phyloP scores from a whole-genome alignment of 2,888 invertebrate genomes.

The Drosophila fulvimacula region DNA sequence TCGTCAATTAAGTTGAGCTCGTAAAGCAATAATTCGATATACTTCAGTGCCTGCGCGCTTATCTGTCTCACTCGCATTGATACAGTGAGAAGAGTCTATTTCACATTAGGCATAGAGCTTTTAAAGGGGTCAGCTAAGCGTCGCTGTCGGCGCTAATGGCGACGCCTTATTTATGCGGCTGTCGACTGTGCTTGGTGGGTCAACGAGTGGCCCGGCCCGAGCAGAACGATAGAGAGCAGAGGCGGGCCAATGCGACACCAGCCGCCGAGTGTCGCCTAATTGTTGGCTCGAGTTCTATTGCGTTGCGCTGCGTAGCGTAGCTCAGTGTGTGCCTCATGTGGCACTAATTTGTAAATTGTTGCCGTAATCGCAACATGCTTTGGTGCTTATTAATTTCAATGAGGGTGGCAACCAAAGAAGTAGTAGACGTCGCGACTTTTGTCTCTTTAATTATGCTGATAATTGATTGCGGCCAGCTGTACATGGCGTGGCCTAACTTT shows the following conservation, averaged over 20 bases:
- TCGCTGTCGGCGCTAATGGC: slow-evolving; percentile 63
- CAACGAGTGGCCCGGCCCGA: slow-evolving; percentile 33
- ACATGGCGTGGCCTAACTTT: slow-evolving; percentile 23
- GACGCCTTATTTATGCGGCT: slow-evolving; percentile 63
- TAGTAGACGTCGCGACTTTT: slow-evolving; percentile 44
- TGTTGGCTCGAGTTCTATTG: slow-evolving; percentile 43
- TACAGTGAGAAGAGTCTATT: slow-evolving; percentile 9
- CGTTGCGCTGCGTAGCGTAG: not conserved
- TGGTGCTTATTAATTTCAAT: slow-evolving; percentile 73
- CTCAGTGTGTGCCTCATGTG: slow-evolving; percentile 70
- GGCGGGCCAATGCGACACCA: slow-evolving; percentile 32
- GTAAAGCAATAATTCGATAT: not conserved
- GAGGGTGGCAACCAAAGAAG: slow-evolving; percentile 54
- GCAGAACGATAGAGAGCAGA: slow-evolving; percentile 19
- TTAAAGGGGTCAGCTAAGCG: slow-evolving; percentile 63
- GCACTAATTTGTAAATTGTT: slow-evolving; percentile 79
- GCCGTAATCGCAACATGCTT: slow-evolving; percentile 76
- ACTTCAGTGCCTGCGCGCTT: not conserved
- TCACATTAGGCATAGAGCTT: slow-evolving; percentile 19
- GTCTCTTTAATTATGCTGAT: slow-evolving; percentile 69
- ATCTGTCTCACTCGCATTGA: slow-evolving; percentile 4
- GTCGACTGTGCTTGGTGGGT: slow-evolving; percentile 52
- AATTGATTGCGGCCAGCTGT: slow-evolving; percentile 67
- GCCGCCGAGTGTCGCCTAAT: slow-evolving; percentile 58
- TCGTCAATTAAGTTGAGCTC: not conserved